A percentile compares a stretch with the other conserved stretches of the same genome.
phyloP scores from a whole-genome alignment of 2,888 invertebrate species.

The Agrotis puta region DNA sequence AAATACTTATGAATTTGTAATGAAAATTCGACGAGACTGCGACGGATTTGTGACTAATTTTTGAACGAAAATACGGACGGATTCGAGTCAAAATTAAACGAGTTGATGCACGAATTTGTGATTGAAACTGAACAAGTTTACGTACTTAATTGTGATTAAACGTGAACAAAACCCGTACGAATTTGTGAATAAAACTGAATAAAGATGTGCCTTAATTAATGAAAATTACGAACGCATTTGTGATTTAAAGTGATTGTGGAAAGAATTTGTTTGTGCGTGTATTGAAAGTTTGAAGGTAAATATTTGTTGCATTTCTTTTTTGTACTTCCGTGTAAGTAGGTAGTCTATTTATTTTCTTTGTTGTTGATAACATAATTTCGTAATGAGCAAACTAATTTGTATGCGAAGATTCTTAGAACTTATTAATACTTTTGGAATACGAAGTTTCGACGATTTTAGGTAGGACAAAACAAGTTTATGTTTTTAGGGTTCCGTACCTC shows the following conservation, averaged over 20 bases:
- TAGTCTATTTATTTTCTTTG: neutral
- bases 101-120: no score
- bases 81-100: neutral
- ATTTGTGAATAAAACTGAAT: conserved; percentile 6
- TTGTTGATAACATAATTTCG: neutral
- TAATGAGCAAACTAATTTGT: neutral
- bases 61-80: neutral
- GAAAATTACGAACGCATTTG: neutral
- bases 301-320: neutral
- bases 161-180: neutral
- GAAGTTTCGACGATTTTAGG: neutral
- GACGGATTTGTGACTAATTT: neutral
- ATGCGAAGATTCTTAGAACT: neutral
- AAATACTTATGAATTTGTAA: neutral
- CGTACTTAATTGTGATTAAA: neutral
- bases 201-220: neutral
- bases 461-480: neutral
- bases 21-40: no score
- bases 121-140: neutral
- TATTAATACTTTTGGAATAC: neutral
- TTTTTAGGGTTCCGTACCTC: no score
- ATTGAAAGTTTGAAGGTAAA: conserved; percentile 47
- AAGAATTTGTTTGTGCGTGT: conserved; percentile 22
- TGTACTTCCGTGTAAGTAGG: neutral
- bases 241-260: conserved; percentile 6